Evolutionary conservation across 2,888 invertebrate genomes (phyloP).

Genomic region (Punctoribates punctum): DNA sequence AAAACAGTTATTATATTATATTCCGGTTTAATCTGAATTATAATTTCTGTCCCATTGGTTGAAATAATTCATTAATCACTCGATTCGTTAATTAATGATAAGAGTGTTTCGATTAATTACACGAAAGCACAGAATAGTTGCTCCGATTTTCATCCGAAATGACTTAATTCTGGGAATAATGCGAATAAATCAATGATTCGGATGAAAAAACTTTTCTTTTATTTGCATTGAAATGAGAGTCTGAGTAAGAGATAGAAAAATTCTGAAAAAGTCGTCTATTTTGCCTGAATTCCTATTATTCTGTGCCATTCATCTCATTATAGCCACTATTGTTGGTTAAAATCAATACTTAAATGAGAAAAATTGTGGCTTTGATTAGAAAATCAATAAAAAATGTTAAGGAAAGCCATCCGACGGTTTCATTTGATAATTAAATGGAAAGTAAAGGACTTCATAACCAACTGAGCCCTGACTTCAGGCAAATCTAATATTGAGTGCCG

Average conservation of each 20-base stretch:
- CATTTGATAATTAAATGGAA: not conserved
- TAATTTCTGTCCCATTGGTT: not conserved
- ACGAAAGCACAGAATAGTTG: too few species aligned
- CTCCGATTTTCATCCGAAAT: too few species aligned
- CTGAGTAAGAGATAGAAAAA: not conserved
- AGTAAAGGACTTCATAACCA: not conserved
- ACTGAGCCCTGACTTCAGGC: too few species aligned
- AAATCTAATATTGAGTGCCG: too few species aligned
- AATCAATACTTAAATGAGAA: slow-evolving; percentile 33
- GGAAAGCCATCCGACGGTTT: not conserved
- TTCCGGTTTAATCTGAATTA: not conserved
- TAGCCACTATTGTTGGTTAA: not conserved
- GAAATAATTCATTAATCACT: not conserved
- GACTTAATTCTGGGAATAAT: too few species aligned
- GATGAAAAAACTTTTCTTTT: too few species aligned
- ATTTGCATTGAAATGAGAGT: too few species aligned
- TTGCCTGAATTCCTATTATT: too few species aligned
- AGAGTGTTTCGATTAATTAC: too few species aligned
- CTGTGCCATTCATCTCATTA: not conserved
- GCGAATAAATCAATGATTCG: too few species aligned
- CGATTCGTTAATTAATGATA: not conserved
- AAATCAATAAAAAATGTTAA: slow-evolving; percentile 25
- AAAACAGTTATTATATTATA: not conserved
- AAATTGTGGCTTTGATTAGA: slow-evolving; percentile 21
- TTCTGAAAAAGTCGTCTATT: not conserved